These are phyloP conservation scores for Drosophila littoralis DNA, from an alignment of 1,140 invertebrate genomes.

Conservation along the genomic window DNA sequence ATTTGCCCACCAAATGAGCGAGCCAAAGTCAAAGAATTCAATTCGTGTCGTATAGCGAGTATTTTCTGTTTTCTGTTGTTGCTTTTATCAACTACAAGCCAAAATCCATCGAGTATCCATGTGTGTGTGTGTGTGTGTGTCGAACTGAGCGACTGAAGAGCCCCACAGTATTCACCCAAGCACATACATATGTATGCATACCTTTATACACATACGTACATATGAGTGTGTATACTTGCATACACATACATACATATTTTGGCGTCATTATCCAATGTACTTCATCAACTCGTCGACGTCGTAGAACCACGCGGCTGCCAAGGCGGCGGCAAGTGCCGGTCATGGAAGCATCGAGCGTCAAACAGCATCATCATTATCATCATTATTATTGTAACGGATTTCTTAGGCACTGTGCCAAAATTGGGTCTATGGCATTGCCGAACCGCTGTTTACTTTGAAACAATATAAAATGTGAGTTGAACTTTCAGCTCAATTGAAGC, in stretches of 20 bases:
- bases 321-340: conserved; percentile 57
- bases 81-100: conserved; percentile 46
- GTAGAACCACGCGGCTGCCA: conserved; percentile 24
- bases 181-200: not conserved
- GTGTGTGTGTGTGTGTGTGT: not conserved
- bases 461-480: conserved; percentile 5
- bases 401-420: conserved; percentile 62
- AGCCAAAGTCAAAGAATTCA: conserved; percentile 48
- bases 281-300: conserved; percentile 69
- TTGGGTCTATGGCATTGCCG: conserved; percentile 18
- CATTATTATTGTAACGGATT: conserved; percentile 39
- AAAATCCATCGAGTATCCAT: conserved; percentile 5
- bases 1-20: conserved; percentile 55
- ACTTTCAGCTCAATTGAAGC: conserved; percentile 2
- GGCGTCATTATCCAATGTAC: conserved; percentile 79
- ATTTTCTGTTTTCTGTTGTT: conserved; percentile 53
- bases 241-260: conserved; percentile 20
- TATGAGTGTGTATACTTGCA: not conserved
- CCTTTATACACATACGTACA: not conserved
- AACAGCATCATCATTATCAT: conserved; percentile 45
- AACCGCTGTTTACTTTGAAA: conserved; percentile 1
- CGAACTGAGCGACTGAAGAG: conserved; percentile 29
- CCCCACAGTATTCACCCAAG: not conserved
- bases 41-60: conserved; percentile 45
- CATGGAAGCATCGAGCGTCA: conserved; percentile 47